Evolutionary conservation across 2,113 vertebrate genomes (phyloP).

Genomic region (Dromas ardeola): DNA sequence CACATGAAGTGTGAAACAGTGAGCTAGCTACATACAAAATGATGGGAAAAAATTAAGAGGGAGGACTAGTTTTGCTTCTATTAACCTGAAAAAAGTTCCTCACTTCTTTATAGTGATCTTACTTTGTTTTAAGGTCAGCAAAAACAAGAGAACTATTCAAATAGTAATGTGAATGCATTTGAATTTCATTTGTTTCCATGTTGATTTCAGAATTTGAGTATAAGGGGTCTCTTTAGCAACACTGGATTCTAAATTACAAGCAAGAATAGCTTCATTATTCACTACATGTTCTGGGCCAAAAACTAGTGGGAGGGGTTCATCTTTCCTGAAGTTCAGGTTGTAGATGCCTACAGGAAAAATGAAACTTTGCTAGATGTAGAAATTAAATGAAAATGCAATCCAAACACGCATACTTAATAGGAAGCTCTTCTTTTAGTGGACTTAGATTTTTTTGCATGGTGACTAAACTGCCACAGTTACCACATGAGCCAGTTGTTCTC

Average conservation of each 20-base stretch:
- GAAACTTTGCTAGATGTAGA: not conserved
- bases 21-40: not conserved
- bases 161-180: not conserved
- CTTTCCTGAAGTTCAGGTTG: not conserved
- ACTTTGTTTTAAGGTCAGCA: not conserved
- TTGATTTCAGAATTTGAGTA: not conserved
- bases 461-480: not conserved
- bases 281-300: not conserved
- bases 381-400: not conserved
- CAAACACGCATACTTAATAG: not conserved
- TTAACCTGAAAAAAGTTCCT: not conserved
- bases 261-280: not conserved
- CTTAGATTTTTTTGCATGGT: not conserved
- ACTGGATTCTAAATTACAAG: not conserved
- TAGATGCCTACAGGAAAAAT: not conserved
- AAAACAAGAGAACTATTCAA: not conserved
- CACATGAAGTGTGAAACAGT: not conserved
- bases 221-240: not conserved
- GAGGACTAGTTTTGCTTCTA: not conserved
- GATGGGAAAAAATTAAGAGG: not conserved
- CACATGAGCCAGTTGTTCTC: not conserved
- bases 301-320: not conserved
- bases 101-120: not conserved
- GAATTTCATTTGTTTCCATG: not conserved
- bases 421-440: not conserved